phyloP scores from a whole-genome alignment of 2,113 vertebrate species.

The Condylura cristata region DNA sequence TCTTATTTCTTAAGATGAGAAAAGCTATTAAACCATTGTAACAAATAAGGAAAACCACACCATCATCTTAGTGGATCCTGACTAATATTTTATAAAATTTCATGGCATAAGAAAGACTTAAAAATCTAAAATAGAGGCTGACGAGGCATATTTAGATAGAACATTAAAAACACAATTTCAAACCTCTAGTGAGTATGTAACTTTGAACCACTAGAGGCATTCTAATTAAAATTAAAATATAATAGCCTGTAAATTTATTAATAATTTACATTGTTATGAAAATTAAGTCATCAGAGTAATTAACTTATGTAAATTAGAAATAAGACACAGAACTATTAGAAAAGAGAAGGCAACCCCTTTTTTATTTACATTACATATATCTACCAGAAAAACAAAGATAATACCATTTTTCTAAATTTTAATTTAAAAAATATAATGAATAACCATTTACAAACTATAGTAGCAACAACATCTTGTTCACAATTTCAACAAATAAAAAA shows the following conservation, averaged over 20 bases:
- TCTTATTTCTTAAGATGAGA: slow-evolving; percentile 31
- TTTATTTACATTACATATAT: slow-evolving; percentile 2
- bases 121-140: neutral
- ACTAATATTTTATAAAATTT: slow-evolving; percentile 20
- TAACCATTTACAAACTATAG: slow-evolving; percentile 11
- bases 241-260: slow-evolving; percentile 29
- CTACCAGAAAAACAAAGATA: slow-evolving; percentile 41
- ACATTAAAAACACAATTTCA: neutral
- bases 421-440: slow-evolving; percentile 52
- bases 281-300: slow-evolving; percentile 45
- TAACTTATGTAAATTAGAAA: slow-evolving; percentile 38
- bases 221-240: slow-evolving; percentile 53
- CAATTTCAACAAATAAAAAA: slow-evolving; percentile 23
- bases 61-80: neutral
- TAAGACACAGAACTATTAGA: neutral
- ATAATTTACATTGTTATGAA: slow-evolving; percentile 46
- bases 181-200: slow-evolving; percentile 33
- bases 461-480: slow-evolving; percentile 28
- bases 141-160: neutral
- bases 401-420: slow-evolving; percentile 12
- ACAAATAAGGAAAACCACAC: slow-evolving; percentile 41
- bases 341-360: neutral
- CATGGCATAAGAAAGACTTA: neutral
- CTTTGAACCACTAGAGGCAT: slow-evolving; percentile 1
- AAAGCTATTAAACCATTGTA: slow-evolving; percentile 14